Percentiles rank a stretch among this genome's conserved stretches.
Evolutionary conservation across 2,888 invertebrate genomes (phyloP).

Genomic region (Eupelmus urozonus): DNA sequence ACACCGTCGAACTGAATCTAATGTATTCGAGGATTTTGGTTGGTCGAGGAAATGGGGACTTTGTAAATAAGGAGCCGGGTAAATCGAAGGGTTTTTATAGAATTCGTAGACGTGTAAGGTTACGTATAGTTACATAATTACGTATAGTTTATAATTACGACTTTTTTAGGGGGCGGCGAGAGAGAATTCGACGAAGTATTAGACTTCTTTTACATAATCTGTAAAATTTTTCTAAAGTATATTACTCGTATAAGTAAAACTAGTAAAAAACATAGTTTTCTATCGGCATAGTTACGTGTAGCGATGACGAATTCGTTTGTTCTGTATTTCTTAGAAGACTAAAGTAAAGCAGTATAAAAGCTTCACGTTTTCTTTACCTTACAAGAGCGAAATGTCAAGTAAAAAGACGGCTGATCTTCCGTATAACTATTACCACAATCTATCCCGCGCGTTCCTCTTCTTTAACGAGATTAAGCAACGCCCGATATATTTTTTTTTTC

Average conservation of each 20-base stretch:
- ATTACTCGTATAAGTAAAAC: conserved; percentile 8
- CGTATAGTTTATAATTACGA: background rate
- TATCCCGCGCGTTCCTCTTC: too few species aligned
- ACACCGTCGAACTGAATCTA: background rate
- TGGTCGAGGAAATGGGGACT: conserved; percentile 18
- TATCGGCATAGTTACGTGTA: conserved; percentile 27
- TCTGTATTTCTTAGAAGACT: too few species aligned
- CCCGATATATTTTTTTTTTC: too few species aligned
- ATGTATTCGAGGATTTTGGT: too few species aligned
- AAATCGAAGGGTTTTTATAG: conserved; percentile 43
- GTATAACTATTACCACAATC: too few species aligned
- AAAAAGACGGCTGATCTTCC: too few species aligned
- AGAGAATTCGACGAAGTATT: conserved; percentile 27
- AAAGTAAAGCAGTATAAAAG: too few species aligned
- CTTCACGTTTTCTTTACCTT: too few species aligned
- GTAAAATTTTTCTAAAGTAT: conserved; percentile 43
- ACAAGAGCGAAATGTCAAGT: too few species aligned
- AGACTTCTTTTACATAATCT: conserved; percentile 30
- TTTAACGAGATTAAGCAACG: too few species aligned
- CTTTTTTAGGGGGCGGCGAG: conserved; percentile 20
- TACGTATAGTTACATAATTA: conserved; percentile 28
- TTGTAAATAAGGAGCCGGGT: conserved; percentile 44
- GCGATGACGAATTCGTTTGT: too few species aligned
- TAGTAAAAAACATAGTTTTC: conserved; percentile 44
- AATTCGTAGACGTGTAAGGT: conserved; percentile 24